Conservation (phyloP, 2,113 vertebrate genomes). For the Halichoerus grypus region DNA sequence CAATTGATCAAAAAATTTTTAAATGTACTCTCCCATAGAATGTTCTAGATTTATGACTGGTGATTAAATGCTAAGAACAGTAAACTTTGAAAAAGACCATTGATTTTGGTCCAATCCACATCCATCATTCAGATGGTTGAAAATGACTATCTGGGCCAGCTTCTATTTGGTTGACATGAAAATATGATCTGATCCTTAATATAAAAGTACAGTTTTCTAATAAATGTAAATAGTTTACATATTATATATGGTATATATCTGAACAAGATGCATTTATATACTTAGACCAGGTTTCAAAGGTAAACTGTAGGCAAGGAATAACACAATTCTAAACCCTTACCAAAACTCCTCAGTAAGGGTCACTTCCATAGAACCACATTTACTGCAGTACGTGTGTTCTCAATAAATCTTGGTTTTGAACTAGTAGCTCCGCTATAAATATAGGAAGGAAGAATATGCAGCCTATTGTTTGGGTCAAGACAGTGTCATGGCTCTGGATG, state of each 20-base stretch:
- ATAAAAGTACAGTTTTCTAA: not conserved
- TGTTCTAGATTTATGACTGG: not conserved
- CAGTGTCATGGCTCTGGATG: not conserved
- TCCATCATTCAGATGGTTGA: not conserved
- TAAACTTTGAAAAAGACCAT: not conserved
- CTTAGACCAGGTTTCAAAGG: not conserved
- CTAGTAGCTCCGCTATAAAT: not conserved
- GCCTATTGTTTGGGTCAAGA: not conserved
- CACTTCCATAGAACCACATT: not conserved
- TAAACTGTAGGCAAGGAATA: not conserved
- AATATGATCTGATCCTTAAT: not conserved
- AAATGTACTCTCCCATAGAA: not conserved
- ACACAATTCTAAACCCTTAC: not conserved
- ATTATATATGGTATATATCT: not conserved
- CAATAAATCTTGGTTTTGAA: not conserved
- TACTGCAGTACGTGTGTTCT: not conserved
- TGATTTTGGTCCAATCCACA: not conserved
- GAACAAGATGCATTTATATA: not conserved
- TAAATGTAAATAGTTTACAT: not conserved
- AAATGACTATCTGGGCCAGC: not conserved
- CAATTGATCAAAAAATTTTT: not conserved
- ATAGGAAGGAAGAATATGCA: not conserved
- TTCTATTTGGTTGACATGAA: not conserved
- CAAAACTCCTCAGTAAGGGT: not conserved
- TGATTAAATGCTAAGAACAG: not conserved